These are phyloP conservation scores for Calyptomena viridis DNA, from an alignment of 2,113 vertebrate genomes.

Conservation along the genomic window DNA sequence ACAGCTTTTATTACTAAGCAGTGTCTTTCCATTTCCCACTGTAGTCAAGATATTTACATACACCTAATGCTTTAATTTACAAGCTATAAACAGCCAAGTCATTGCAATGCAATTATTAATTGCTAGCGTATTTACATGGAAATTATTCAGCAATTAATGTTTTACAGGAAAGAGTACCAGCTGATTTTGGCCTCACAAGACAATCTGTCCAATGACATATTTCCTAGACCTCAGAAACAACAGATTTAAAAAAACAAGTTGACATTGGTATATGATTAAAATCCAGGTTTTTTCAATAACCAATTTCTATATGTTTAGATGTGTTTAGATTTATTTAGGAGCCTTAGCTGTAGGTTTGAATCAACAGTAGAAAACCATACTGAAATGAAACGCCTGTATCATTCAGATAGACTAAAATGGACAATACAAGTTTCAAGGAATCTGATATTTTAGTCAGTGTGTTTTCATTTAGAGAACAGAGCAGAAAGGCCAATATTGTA, in stretches of 20 bases:
- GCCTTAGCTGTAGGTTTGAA: background rate
- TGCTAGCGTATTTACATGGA: background rate
- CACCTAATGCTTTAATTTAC: conserved; percentile 37
- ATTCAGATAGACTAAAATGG: background rate
- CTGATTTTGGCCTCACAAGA: background rate
- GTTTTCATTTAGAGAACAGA: background rate
- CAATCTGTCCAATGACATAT: background rate
- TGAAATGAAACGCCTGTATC: background rate
- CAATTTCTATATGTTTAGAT: background rate
- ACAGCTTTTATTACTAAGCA: conserved; percentile 44
- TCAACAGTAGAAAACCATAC: background rate
- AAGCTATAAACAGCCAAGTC: conserved; percentile 34
- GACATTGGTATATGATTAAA: background rate
- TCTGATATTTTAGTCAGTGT: background rate
- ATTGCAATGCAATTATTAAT: conserved; percentile 35
- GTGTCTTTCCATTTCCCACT: conserved; percentile 32
- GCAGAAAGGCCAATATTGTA: background rate
- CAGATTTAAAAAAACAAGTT: background rate
- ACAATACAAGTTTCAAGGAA: background rate
- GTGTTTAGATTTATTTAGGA: background rate
- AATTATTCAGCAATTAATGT: conserved; percentile 20
- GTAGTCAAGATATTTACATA: conserved; percentile 42
- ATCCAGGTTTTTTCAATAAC: background rate
- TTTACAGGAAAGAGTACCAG: background rate
- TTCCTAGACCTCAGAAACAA: background rate